Base-by-base conservation (phyloP, 2,797 vertebrate genomes). In the Gouania willdenowi region DNA sequence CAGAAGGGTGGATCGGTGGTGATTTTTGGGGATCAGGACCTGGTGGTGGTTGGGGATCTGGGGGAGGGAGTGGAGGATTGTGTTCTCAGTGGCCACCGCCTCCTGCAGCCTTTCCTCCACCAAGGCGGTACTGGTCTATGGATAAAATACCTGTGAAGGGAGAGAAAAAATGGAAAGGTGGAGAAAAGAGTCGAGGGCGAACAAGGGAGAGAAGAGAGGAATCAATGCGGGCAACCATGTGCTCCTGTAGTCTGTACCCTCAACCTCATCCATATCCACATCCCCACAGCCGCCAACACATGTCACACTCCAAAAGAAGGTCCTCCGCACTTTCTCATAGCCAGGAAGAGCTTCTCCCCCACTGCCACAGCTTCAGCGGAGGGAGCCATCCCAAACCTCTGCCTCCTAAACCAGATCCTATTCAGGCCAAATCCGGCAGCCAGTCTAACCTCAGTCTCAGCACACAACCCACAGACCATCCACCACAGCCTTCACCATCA, bases 81-180 rank as follows among this genome's bases (percentile, higher is more conserved):
- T 71, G 85, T 26, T 66, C 84, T 18, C 82, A 86, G 48, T 83
- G 89, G 86, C 82, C 85, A 2, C 75, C 70, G 15, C 81, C 87
- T 40, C 87, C 87, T 1, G 21, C 82, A 10, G 81, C 81, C 4
- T 86, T 89, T 33, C 90, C 90, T 14, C 88, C 86, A 16, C 91
- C 91, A 0, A 78, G 88, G 28, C 87, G 92, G 50, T 96, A 94
- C 71, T 96, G 93, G 93, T 96, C 93, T 3, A 92, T 94, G 17
- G 93, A 96, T 81, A 94, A 94, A 75, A 85, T 95, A 43, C 85
- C 87, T 12, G 81, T 89, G 50, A 90, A 91, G 60, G 79, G 81
- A 51, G 89, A 90, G 39, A 89, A 81, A 64, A 87, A 79, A 43
- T 79, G 72, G 75, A 86, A 85, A 27, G 75, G 67, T 15, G 69